These are phyloP conservation scores for Drosophila triauraria DNA, from an alignment of 1,140 invertebrate genomes.

Conservation along the genomic window DNA sequence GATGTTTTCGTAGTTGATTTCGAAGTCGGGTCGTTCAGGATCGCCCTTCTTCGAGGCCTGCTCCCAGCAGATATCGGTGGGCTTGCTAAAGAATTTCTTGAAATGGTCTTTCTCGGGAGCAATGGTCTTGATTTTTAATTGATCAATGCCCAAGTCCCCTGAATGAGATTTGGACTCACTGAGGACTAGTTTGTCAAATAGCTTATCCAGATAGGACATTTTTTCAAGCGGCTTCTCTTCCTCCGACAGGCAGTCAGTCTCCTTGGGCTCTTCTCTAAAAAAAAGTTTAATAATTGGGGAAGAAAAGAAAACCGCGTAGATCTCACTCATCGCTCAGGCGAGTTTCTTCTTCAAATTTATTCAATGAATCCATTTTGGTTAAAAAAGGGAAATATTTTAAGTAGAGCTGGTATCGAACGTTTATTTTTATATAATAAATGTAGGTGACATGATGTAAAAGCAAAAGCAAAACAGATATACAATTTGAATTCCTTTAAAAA, in stretches of 20 bases:
- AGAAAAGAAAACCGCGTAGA: background rate
- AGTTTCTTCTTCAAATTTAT: background rate
- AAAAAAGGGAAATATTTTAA: background rate
- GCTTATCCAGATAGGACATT: background rate
- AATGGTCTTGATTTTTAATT: background rate
- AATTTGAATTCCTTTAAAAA: background rate
- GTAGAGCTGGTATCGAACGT: background rate
- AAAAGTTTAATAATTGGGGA: background rate
- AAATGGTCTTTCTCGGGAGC: background rate
- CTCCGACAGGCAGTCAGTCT: background rate
- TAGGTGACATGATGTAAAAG: background rate
- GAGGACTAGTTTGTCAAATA: background rate
- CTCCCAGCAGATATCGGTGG: constrained; percentile 11
- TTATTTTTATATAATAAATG: background rate
- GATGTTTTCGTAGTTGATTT: constrained; percentile 54
- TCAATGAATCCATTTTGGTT: background rate
- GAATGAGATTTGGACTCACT: background rate
- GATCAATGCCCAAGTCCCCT: background rate
- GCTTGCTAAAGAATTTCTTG: background rate
- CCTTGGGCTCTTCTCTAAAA: background rate
- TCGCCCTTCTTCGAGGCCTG: background rate
- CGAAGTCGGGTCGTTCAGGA: constrained; percentile 15
- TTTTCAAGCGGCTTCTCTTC: background rate
- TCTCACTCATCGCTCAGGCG: background rate
- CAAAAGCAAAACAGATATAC: constrained; percentile 13